Evolutionary conservation across 2,113 vertebrate genomes (phyloP).

Genomic region (Scomber japonicus): DNA sequence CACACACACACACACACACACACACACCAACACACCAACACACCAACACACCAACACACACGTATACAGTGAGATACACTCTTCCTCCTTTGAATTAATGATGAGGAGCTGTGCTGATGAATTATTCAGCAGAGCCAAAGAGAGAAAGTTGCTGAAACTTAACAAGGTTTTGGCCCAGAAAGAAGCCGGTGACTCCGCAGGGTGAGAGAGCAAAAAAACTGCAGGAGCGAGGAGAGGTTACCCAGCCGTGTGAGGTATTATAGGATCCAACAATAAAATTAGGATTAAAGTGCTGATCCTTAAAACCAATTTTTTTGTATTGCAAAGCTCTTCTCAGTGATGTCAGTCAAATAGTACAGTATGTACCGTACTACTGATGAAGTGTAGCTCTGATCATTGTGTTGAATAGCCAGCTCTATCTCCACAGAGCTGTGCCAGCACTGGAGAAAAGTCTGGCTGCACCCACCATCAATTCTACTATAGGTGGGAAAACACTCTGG

Average conservation of each 20-base stretch:
- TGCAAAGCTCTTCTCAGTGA: not conserved
- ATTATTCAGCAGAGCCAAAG: conserved; percentile 72
- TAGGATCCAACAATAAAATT: no score
- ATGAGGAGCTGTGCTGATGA: conserved; percentile 69
- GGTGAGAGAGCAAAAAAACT: conserved; percentile 22
- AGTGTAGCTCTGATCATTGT: no score
- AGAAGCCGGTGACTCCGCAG: conserved; percentile 46
- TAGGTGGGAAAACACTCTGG: no score
- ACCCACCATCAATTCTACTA: no score
- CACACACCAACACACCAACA: conserved; percentile 9
- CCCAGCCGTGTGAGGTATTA: not conserved
- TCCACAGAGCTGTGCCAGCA: no score
- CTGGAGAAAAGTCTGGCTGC: no score
- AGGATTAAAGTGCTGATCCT: no score
- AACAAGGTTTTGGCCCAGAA: conserved; percentile 55
- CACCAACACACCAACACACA: not conserved
- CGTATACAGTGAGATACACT: conserved; percentile 46
- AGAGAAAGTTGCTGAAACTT: conserved; percentile 75
- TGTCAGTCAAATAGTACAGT: no score
- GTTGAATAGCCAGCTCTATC: no score
- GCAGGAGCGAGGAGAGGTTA: conserved; percentile 6
- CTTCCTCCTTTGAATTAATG: conserved; percentile 70
- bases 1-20: conserved; percentile 26
- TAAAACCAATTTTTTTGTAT: not conserved
- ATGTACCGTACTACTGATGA: no score